phyloP scores from a whole-genome alignment of 2,797 vertebrate species.

The Brotogeris chrysoptera region DNA sequence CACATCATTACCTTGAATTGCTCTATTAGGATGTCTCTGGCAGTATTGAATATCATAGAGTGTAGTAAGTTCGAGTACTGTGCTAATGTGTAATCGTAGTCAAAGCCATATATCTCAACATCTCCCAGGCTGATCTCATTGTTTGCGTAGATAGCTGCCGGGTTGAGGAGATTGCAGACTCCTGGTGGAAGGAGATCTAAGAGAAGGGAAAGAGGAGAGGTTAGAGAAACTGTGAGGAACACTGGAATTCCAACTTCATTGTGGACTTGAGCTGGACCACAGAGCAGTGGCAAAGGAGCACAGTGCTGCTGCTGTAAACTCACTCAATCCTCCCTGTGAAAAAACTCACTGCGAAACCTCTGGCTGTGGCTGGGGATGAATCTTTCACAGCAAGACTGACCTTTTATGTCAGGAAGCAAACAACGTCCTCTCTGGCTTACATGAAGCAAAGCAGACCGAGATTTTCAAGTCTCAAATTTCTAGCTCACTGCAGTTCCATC shows the following conservation, averaged over 20 bases:
- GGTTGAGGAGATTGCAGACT: slow-evolving; percentile 82
- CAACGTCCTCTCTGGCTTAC: neutral
- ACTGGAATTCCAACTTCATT: neutral
- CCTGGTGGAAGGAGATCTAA: slow-evolving; percentile 82
- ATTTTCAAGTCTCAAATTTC: neutral
- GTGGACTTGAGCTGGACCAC: neutral
- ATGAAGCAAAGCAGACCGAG: neutral
- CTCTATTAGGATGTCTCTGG: slow-evolving; percentile 81
- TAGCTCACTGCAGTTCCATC: neutral
- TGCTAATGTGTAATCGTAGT: slow-evolving; percentile 82
- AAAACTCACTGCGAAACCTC: neutral
- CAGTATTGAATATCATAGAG: slow-evolving; percentile 79
- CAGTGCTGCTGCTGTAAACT: neutral
- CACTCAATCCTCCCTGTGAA: neutral
- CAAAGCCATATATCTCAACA: slow-evolving; percentile 82
- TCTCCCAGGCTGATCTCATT: slow-evolving; percentile 81
- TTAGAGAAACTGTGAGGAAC: neutral
- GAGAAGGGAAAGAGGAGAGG: neutral
- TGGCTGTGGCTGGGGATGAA: neutral
- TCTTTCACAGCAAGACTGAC: neutral
- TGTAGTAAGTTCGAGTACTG: slow-evolving; percentile 81
- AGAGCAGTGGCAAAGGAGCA: neutral
- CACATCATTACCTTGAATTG: slow-evolving; percentile 76
- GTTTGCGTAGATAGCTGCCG: slow-evolving; percentile 79
- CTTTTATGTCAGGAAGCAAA: neutral